Evolutionary conservation across 1,140 invertebrate genomes (phyloP).

Genomic region (Gyrodactylus salaris): DNA sequence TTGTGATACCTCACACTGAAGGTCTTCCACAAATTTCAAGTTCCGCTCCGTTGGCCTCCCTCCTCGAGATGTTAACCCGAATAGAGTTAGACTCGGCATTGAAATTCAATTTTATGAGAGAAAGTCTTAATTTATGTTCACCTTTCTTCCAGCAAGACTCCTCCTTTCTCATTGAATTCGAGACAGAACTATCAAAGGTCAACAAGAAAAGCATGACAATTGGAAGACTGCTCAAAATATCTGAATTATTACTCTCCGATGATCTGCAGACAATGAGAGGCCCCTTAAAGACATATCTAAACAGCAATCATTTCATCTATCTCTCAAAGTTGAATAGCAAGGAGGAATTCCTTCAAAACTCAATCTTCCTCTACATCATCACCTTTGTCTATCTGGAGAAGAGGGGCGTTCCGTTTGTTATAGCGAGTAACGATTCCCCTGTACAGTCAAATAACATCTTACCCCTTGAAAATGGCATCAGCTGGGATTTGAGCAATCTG

Average conservation of each 20-base stretch:
- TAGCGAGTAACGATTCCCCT: not conserved
- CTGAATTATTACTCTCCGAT: not conserved
- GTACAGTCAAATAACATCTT: not conserved
- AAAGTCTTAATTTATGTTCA: not conserved
- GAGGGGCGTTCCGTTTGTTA: not conserved
- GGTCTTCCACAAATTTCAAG: not conserved
- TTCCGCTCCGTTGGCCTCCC: not conserved
- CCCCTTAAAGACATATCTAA: not conserved
- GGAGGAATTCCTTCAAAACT: not conserved
- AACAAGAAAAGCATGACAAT: not conserved
- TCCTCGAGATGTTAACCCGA: not conserved
- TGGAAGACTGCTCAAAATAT: not conserved
- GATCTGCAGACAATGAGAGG: not conserved
- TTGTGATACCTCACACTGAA: not conserved
- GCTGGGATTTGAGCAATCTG: not conserved
- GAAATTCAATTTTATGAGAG: not conserved
- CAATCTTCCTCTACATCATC: not conserved
- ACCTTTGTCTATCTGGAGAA: not conserved
- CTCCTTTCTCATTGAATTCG: not conserved
- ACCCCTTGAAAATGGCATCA: too few species aligned
- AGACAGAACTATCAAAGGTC: not conserved
- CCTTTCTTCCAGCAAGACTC: not conserved
- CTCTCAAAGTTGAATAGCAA: not conserved
- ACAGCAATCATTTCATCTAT: not conserved
- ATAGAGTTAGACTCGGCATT: not conserved